Evolutionary conservation across 2,797 vertebrate genomes (phyloP).

Genomic region (Moxostoma hubbsi): DNA sequence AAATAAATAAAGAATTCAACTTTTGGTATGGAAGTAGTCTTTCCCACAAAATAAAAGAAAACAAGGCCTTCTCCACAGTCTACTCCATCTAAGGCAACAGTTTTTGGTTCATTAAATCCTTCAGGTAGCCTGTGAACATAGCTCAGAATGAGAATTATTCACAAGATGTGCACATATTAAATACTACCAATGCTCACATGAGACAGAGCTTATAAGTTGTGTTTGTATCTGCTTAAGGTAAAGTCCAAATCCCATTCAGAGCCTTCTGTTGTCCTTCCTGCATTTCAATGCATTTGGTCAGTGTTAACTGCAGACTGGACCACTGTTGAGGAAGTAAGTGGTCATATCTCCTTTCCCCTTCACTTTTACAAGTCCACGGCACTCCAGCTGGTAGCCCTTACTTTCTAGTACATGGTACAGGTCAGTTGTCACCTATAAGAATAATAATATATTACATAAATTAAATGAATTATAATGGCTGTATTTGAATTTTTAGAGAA

Average conservation of each 20-base stretch:
- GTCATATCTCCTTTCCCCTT: slow-evolving; percentile 98
- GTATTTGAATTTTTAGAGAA: not conserved
- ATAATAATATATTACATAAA: slow-evolving; percentile 4
- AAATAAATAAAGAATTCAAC: slow-evolving; percentile 76
- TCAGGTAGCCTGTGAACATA: slow-evolving; percentile 58
- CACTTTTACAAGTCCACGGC: slow-evolving; percentile 92
- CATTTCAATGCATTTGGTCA: slow-evolving; percentile 61
- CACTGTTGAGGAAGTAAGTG: slow-evolving; percentile 95
- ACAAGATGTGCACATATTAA: slow-evolving; percentile 48
- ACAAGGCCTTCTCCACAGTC: slow-evolving; percentile 64
- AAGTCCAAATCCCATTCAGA: slow-evolving; percentile 55
- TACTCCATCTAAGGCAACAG: slow-evolving; percentile 76
- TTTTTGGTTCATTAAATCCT: slow-evolving; percentile 65
- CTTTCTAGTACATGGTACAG: slow-evolving; percentile 89
- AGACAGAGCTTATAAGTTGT: slow-evolving; percentile 55
- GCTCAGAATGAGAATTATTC: slow-evolving; percentile 44
- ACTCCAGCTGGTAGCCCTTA: slow-evolving; percentile 92
- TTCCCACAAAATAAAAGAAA: slow-evolving; percentile 59
- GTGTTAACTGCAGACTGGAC: slow-evolving; percentile 85
- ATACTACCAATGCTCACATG: slow-evolving; percentile 51
- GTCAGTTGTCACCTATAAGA: slow-evolving; percentile 90
- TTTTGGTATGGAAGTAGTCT: slow-evolving; percentile 48
- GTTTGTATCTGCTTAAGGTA: slow-evolving; percentile 25
- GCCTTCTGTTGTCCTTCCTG: slow-evolving; percentile 58
- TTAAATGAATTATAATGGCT: not conserved